Base-by-base conservation (phyloP, 2,113 vertebrate genomes). In the Oriolus oriolus region DNA sequence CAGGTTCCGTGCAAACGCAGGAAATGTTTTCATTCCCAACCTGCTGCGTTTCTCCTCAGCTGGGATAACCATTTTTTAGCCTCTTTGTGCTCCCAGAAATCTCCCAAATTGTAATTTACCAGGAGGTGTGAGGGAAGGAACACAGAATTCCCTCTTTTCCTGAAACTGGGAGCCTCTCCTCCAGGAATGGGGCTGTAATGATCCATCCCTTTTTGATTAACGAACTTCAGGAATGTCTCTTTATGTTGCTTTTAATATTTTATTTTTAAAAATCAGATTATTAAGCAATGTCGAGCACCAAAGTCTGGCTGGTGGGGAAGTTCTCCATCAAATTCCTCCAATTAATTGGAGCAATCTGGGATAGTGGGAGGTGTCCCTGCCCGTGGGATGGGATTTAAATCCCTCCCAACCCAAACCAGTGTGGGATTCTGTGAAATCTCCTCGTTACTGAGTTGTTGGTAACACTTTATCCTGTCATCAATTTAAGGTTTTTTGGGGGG, bases 1-100 rank as follows among this genome's bases (percentile, higher is more conserved):
- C 65, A 77, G 41, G 84, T 69, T 85, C 42, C 1, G 15, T 8
- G 56, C 89, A 95, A 97, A 82, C 96, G 95, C 68, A 96, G 96
- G 95, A 96, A 91, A 20, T 20, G 52, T 89, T 96, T 95, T 85
- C 71, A 91, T 93, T 94, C 91, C 95, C 91, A 93, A 33, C 66
- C 53, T 28, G 57, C 89, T 14, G n/a, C 3, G 0, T 81, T 88
- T 47, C 92, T 94, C 83, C 93, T 77, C 44, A 53, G 78, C 75
- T 93, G 85, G 93, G 95, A 95, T 76, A 80, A 94, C 1, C 22
- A 53, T 59, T 92, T 82, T 89, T 57, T 5, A 78, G 45, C 47
- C 78, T 78, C 68, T 28, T 42, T 71, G 60, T 35, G 30, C 68
- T 96, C 93, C 89, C 95, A 90, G 28, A 73, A 78, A 90, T 37